Base-by-base conservation (phyloP, 1,140 invertebrate species). In the Goniozus legneri region DNA sequence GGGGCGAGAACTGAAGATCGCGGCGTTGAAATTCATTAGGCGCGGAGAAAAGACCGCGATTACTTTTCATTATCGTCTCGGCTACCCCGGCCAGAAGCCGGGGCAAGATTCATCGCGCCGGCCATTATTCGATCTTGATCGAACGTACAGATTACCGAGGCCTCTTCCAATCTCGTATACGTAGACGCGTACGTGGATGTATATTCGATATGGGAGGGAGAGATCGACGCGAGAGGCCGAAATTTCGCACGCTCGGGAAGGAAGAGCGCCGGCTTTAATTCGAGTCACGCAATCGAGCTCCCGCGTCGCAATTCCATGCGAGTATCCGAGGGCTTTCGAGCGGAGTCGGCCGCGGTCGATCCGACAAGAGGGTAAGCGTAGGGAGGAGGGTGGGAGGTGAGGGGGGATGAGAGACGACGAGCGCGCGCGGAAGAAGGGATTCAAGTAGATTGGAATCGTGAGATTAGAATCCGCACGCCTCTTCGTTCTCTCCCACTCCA, bases 371-470 rank as follows among this genome's bases (percentile, higher is more conserved):
- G 4, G n/a, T n/a, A n/a, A n/a, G 4, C 10, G 24, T 27, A 27
- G 10, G 4, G 24, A 6, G 24, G 4, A 10, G 24, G 24, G 24
- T 27, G 10, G 4, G 10, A 4, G 10, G 24, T 27, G 24, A 27
- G 10, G 10, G 10, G 33, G 39, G 44, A 37, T 27, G 10, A 4
- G 10, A 4, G 10, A 10, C 10, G 24, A 27, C 4, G 10, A 27
- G 33, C 33, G 44, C 30, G 48, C 39, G 27, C 34, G 50, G 53
- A 54, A 51, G 52, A 58, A 56, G 51, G 53, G 54, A 56, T 58
- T 61, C 58, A 56, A 50, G 58, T 54, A 55, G 54, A 56, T 58
- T 58, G 58, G 55, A 61, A 61, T 61, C 47, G 46, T 45, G 52
- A 61, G 54, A 58, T 58, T 58, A 57, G 50, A 30, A 44, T 60